Percentiles rank a stretch among this genome's conserved stretches.
Evolutionary conservation across 2,797 vertebrate genomes (phyloP).

Genomic region (Chelon labrosus): DNA sequence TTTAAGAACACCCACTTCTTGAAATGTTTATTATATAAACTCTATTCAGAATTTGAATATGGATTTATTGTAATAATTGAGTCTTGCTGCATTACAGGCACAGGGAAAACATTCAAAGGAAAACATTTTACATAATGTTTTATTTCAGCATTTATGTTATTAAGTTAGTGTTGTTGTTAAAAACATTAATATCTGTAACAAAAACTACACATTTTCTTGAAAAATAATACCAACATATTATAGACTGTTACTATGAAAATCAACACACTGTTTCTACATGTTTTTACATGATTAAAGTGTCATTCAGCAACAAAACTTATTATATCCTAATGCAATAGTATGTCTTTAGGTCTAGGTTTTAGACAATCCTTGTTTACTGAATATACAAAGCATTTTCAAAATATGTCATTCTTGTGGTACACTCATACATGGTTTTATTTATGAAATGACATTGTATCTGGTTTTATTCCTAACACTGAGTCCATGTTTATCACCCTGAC

Average conservation of each 20-base stretch:
- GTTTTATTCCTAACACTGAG: not conserved
- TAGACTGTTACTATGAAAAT: not conserved
- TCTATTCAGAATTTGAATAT: too few relatives aligned
- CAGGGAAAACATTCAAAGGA: not conserved
- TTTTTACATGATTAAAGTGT: not conserved
- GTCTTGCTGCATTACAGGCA: not conserved
- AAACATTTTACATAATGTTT: not conserved
- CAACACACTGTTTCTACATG: not conserved
- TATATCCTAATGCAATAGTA: not conserved
- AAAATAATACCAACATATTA: not conserved
- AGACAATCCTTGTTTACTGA: not conserved
- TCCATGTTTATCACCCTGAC: constrained; percentile 12
- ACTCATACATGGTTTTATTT: not conserved
- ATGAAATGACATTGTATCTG: not conserved
- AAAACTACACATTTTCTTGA: not conserved
- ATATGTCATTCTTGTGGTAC: not conserved
- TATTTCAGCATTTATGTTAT: not conserved
- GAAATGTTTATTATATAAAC: too few relatives aligned
- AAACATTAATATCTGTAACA: not conserved
- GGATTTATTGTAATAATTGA: too few relatives aligned
- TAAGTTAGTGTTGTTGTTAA: not conserved
- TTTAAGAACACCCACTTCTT: too few relatives aligned
- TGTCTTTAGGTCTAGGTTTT: not conserved
- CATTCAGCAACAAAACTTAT: not conserved
- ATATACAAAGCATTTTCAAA: not conserved